Percentiles rank a stretch among this genome's conserved stretches.
phyloP scores from a whole-genome alignment of 2,113 vertebrate genomes.

The Micromys minutus region DNA sequence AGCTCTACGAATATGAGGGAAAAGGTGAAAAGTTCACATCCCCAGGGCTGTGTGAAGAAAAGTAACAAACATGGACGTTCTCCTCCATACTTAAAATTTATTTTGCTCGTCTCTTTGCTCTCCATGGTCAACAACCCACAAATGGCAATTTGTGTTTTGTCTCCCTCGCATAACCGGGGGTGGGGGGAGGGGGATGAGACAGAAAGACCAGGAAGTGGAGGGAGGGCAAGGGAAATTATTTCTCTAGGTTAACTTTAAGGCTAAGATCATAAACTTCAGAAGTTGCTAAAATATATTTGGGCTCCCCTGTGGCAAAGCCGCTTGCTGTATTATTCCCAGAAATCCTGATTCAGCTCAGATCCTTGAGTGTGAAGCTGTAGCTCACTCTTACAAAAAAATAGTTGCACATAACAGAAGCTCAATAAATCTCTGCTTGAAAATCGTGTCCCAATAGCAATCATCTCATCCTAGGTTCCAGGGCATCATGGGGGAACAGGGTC shows the following conservation, averaged over 20 bases:
- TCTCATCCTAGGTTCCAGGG: neutral
- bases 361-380: neutral
- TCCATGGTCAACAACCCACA: neutral
- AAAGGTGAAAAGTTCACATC: neutral
- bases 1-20: neutral
- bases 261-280: neutral
- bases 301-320: neutral
- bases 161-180: neutral
- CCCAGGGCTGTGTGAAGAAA: neutral
- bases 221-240: neutral
- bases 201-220: neutral
- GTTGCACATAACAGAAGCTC: accelerated
- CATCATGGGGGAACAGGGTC: accelerated
- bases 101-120: neutral
- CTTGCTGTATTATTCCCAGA: neutral
- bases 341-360: neutral
- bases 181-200: too few relatives aligned
- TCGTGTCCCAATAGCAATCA: neutral
- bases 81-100: neutral
- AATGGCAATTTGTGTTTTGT: neutral
- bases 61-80: neutral
- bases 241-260: conserved; percentile 32
- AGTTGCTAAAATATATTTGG: conserved; percentile 47
- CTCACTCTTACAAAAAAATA: neutral
- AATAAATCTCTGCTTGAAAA: neutral